phyloP scores from a whole-genome alignment of 2,888 invertebrate genomes.

The Sialis fuliginosa region DNA sequence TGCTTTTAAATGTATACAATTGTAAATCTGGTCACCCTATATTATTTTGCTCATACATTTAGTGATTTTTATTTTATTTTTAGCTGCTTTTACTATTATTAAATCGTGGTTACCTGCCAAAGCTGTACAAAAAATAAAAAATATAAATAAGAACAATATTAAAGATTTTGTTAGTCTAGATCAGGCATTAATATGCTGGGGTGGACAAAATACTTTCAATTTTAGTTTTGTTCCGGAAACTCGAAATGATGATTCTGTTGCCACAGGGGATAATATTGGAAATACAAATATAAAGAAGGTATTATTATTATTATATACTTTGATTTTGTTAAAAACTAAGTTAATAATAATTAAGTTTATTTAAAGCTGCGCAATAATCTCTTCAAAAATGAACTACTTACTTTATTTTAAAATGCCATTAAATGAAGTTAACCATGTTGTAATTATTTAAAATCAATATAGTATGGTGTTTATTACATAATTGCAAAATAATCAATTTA shows the following conservation, averaged over 20 bases:
- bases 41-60: not conserved
- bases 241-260: constrained; percentile 6
- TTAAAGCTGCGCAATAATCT: no score
- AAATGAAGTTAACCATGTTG: no score
- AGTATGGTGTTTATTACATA: no score
- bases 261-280: constrained; percentile 17
- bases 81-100: constrained; percentile 81
- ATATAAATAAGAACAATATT: constrained; percentile 56
- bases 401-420: no score
- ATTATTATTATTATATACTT: not conserved
- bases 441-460: no score
- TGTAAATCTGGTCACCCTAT: no score
- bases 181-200: constrained; percentile 63
- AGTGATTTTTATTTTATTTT: constrained; percentile 14
- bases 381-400: no score
- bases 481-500: no score
- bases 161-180: constrained; percentile 56
- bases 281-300: constrained; percentile 31
- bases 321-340: no score
- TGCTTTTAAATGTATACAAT: no score
- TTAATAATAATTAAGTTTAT: no score
- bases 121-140: constrained; percentile 76
- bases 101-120: constrained; percentile 74
- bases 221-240: constrained; percentile 53
- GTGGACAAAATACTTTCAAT: constrained; percentile 55